Conservation (phyloP, 2,888 invertebrate species). For the Rhyacophila evoluta region DNA sequence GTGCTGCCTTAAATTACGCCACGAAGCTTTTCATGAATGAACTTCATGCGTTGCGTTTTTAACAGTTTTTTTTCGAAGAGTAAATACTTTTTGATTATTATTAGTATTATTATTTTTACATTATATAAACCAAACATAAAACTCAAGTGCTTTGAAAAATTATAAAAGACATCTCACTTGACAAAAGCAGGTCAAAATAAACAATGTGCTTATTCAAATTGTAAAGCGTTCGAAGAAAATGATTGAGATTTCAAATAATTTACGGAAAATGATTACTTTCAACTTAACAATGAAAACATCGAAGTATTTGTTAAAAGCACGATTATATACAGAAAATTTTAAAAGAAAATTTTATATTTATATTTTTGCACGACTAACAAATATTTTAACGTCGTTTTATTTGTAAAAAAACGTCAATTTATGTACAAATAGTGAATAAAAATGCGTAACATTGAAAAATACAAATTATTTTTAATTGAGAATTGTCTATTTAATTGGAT, state of each 20-base stretch:
- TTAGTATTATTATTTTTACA: not conserved
- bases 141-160: not conserved
- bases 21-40: not conserved
- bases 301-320: not conserved
- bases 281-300: not conserved
- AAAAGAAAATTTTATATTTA: too few species aligned
- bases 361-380: too few species aligned
- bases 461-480: too few species aligned
- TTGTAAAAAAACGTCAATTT: too few species aligned
- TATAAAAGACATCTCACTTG: constrained; percentile 22
- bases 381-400: too few species aligned
- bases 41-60: not conserved
- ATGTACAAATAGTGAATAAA: too few species aligned
- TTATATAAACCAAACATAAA: constrained; percentile 4
- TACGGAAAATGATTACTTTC: not conserved
- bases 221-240: not conserved
- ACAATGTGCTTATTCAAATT: constrained; percentile 17
- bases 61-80: not conserved
- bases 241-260: constrained; percentile 9
- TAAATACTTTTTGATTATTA: not conserved
- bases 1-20: not conserved
- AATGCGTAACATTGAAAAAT: too few species aligned
- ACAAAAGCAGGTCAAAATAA: constrained; percentile 15
- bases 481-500: too few species aligned
- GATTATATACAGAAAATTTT: not conserved